A percentile compares a stretch with the other conserved stretches of the same genome.
Conservation (phyloP, 2,888 invertebrate genomes). For the Calephelis perditalis region DNA sequence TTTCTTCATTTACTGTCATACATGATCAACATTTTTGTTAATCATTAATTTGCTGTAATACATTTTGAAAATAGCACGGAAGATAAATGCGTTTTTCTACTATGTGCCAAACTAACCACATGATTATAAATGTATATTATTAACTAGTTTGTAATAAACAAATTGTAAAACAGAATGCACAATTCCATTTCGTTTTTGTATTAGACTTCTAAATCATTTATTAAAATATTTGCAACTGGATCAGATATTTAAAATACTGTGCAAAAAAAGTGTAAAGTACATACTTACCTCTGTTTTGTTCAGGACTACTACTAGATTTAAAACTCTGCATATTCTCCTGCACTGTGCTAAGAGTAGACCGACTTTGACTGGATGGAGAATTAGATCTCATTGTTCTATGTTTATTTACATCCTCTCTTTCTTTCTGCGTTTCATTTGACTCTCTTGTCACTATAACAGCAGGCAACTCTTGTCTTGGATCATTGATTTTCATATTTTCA, state of each 20-base stretch:
- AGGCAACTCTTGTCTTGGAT: constrained; percentile 39
- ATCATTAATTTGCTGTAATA: no score
- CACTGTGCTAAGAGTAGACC: constrained; percentile 59
- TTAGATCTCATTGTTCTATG: constrained; percentile 44
- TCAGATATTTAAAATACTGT: not conserved
- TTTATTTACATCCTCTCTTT: constrained; percentile 27
- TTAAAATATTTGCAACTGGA: not conserved
- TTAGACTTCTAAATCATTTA: no score
- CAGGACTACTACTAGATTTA: constrained; percentile 53
- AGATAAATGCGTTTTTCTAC: no score
- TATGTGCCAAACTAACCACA: no score
- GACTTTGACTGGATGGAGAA: constrained; percentile 58
- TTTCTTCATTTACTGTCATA: no score
- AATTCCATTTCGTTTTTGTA: no score
- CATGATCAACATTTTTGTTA: no score
- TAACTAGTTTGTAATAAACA: no score
- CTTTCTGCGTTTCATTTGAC: constrained; percentile 26
- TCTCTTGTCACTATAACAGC: constrained; percentile 41
- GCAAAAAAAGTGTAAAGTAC: no score
- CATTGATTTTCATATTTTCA: constrained; percentile 40
- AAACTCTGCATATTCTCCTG: constrained; percentile 57
- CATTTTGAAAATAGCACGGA: no score
- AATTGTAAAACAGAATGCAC: no score
- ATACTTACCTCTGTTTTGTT: constrained; percentile 34
- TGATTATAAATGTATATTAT: no score